Percentiles rank a stretch among this genome's conserved stretches.
phyloP scores from a whole-genome alignment of 2,797 vertebrate species.

The Sebastes paucispinis region DNA sequence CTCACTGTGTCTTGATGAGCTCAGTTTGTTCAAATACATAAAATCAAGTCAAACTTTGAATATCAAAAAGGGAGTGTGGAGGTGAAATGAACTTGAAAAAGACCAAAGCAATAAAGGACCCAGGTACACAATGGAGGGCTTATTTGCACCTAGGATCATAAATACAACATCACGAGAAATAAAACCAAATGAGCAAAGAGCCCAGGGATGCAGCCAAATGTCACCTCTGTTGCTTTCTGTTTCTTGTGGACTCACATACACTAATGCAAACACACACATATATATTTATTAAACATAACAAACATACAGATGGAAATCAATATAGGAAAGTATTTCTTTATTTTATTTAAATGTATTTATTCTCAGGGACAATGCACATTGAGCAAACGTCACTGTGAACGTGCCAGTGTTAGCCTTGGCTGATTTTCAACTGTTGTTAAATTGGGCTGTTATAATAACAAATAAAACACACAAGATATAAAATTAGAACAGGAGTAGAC shows the following conservation, averaged over 20 bases:
- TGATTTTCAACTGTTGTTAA: no score
- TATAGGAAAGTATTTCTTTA: neutral
- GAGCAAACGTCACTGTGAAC: no score
- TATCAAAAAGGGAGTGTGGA: neutral
- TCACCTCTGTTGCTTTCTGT: neutral
- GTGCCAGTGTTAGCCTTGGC: no score
- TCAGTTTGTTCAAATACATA: no score
- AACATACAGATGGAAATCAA: neutral
- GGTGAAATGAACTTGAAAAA: neutral
- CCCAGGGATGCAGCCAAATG: neutral
- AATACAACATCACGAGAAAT: neutral
- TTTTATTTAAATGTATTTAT: no score
- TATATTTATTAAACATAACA: neutral
- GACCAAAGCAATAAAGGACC: neutral
- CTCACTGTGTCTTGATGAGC: no score
- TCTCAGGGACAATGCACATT: no score
- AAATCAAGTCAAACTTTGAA: neutral
- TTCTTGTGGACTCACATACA: neutral
- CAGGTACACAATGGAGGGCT: neutral
- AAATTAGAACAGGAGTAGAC: neutral
- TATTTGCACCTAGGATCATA: conserved; percentile 17
- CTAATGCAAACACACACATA: neutral
- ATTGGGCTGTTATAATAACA: neutral
- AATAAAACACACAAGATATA: neutral
- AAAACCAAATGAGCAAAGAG: neutral